Percentiles rank a stretch among this genome's conserved stretches.
These are phyloP conservation scores for Grus americana DNA, from an alignment of 2,113 vertebrate genomes.

Conservation along the genomic window DNA sequence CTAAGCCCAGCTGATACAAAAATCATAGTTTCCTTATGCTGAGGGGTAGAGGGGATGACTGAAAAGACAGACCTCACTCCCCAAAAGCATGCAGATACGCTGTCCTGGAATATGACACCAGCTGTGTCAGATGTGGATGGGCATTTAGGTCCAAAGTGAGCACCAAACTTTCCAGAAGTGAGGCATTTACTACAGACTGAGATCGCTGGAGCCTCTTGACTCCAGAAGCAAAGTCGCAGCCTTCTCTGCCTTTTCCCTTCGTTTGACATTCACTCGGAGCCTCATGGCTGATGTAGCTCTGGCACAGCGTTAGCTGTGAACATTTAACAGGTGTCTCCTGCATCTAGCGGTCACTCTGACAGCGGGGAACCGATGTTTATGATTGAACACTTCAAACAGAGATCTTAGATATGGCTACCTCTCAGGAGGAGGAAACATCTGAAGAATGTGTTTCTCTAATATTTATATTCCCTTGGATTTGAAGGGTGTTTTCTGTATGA, in stretches of 20 bases:
- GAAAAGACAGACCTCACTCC: background rate
- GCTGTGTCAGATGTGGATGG: background rate
- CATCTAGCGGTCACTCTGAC: background rate
- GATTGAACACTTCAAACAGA: slow-evolving; percentile 25
- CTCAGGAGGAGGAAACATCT: slow-evolving; percentile 42
- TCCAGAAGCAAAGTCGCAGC: fast-evolving
- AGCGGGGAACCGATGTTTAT: background rate
- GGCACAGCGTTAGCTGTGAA: background rate
- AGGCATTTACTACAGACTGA: background rate
- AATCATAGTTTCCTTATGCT: background rate
- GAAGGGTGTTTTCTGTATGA: slow-evolving; percentile 62
- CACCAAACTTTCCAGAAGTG: background rate
- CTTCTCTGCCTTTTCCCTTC: background rate
- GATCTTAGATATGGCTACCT: slow-evolving; percentile 4
- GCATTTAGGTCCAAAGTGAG: background rate
- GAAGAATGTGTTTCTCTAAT: slow-evolving; percentile 35
- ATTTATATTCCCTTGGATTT: slow-evolving; percentile 38
- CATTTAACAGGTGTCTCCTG: background rate
- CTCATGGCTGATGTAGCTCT: background rate
- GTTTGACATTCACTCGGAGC: background rate
- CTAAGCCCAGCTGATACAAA: background rate
- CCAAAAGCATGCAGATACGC: background rate
- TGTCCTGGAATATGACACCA: background rate
- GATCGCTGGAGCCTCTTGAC: background rate
- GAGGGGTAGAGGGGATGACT: background rate